Conservation (phyloP, 2,888 invertebrate species). For the Tipula vernalis region DNA sequence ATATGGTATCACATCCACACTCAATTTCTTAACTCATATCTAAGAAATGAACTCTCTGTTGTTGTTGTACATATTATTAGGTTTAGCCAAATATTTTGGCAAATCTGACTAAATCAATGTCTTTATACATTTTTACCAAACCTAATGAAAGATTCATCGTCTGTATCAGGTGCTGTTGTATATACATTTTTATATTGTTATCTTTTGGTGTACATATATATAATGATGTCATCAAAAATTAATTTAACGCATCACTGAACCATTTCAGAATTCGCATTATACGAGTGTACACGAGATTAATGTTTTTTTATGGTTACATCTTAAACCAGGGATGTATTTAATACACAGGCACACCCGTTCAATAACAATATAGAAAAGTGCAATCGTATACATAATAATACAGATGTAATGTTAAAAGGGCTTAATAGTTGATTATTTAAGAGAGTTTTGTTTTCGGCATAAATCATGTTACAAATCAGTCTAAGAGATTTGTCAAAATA, state of each 20-base stretch:
- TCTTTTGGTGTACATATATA: background rate
- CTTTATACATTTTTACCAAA: background rate
- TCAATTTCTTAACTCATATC: background rate
- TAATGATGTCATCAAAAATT: background rate
- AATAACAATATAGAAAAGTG: background rate
- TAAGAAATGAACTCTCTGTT: background rate
- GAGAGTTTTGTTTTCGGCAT: background rate
- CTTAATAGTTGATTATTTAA: background rate
- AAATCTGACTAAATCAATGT: background rate
- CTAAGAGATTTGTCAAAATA: background rate
- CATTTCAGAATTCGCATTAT: background rate
- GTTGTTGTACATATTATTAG: background rate
- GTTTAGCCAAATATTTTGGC: background rate
- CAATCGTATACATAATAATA: background rate
- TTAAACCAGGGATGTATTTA: background rate
- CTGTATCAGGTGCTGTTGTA: background rate
- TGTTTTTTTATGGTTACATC: background rate
- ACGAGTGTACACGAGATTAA: background rate
- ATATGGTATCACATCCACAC: background rate
- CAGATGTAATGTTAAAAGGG: background rate
- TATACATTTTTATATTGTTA: background rate
- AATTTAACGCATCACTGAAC: conserved; percentile 4
- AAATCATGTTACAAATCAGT: background rate
- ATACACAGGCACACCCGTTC: background rate
- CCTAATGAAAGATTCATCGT: background rate